A percentile compares a stretch with the other conserved stretches of the same genome.
Evolutionary conservation across 2,797 vertebrate species (phyloP).

Genomic region (Syndactyla subalaris): DNA sequence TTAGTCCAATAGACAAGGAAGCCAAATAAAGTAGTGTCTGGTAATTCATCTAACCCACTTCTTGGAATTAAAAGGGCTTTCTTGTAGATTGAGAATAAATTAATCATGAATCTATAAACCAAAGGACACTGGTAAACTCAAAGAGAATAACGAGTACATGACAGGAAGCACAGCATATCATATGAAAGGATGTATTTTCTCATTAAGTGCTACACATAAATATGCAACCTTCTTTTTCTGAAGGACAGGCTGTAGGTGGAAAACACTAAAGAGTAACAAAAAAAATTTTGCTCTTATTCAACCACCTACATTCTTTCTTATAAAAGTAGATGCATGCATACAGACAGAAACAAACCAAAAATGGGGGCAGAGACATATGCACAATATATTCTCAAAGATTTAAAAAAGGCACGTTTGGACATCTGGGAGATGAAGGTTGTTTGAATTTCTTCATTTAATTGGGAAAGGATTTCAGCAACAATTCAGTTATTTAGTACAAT

Average conservation of each 20-base stretch:
- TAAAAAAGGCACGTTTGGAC: not conserved
- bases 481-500: constrained; percentile 32
- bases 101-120: constrained; percentile 66
- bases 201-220: constrained; percentile 62
- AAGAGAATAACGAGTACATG: constrained; percentile 62
- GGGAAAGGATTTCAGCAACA: constrained; percentile 3
- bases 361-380: not conserved
- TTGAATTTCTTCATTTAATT: constrained; percentile 24
- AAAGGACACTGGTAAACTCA: constrained; percentile 55
- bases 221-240: constrained; percentile 54
- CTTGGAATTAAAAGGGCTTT: constrained; percentile 61
- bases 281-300: constrained; percentile 33
- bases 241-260: constrained; percentile 45
- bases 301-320: not conserved
- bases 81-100: constrained; percentile 67
- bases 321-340: not conserved
- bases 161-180: constrained; percentile 58
- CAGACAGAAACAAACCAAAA: constrained; percentile 12
- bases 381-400: not conserved
- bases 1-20: constrained; percentile 24
- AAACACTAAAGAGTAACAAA: constrained; percentile 10
- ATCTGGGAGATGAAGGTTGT: not conserved
- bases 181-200: constrained; percentile 64
- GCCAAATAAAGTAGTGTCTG: constrained; percentile 29
- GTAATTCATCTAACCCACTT: constrained; percentile 57